phyloP scores from a whole-genome alignment of 2,113 vertebrate species.

The Tachuris rubrigastra region DNA sequence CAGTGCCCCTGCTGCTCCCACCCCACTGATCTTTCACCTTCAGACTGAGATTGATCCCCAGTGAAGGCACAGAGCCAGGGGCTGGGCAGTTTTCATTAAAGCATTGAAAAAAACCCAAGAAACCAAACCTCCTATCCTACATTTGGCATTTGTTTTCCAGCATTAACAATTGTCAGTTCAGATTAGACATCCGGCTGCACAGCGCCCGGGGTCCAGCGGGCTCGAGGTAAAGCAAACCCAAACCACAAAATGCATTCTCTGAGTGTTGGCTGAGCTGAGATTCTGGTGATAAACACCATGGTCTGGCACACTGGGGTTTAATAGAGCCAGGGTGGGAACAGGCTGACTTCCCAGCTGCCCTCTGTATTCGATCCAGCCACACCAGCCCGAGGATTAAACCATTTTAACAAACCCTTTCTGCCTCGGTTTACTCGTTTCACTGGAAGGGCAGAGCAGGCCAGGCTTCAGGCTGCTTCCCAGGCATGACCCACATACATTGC shows the following conservation, averaged over 20 bases:
- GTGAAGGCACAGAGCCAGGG: background rate
- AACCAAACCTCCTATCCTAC: background rate
- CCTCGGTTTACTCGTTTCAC: background rate
- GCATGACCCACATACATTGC: background rate
- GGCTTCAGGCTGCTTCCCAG: background rate
- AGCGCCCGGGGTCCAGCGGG: background rate
- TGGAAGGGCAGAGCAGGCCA: background rate
- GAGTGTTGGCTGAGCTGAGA: background rate
- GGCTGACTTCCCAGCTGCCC: background rate
- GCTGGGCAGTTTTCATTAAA: background rate
- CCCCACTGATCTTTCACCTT: background rate
- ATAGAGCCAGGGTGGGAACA: background rate
- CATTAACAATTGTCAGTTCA: background rate
- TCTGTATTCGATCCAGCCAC: background rate
- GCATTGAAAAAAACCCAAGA: background rate
- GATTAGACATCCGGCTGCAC: background rate
- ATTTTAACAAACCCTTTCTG: background rate
- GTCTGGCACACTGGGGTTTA: background rate
- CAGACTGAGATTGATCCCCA: background rate
- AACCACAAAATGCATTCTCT: background rate
- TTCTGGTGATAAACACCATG: background rate
- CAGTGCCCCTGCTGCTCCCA: background rate
- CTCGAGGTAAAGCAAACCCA: background rate
- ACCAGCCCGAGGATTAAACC: background rate
- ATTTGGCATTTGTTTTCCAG: background rate